These are phyloP conservation scores for Corythornis vintsioides DNA, from an alignment of 2,113 vertebrate genomes.

Conservation along the genomic window DNA sequence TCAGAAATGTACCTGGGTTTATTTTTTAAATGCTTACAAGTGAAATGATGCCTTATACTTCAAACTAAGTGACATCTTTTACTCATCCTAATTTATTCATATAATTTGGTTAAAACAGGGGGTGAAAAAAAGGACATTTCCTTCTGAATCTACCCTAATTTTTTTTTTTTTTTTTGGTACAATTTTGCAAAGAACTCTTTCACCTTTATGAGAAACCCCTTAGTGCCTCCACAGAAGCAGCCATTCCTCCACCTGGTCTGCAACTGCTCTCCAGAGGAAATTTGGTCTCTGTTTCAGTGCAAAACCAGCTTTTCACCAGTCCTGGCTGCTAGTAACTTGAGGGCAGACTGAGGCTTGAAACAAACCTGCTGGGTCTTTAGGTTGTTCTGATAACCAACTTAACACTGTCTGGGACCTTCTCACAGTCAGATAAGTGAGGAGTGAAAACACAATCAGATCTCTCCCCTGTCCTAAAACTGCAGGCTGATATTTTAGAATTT, in stretches of 20 bases:
- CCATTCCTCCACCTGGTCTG: not conserved
- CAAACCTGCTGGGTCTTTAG: not conserved
- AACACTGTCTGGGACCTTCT: not conserved
- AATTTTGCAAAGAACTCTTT: not conserved
- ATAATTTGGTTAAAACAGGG: not conserved
- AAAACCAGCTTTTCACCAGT: not conserved
- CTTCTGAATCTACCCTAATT: not conserved
- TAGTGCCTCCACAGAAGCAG: not conserved
- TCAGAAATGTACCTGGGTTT: conserved; percentile 5
- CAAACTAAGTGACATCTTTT: conserved; percentile 4
- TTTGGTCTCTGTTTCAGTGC: not conserved
- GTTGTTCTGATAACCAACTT: not conserved
- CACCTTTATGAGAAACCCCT: not conserved
- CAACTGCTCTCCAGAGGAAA: not conserved
- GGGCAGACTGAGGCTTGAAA: not conserved
- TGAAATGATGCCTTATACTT: not conserved
- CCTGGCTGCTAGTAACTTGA: not conserved
- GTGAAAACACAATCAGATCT: not conserved
- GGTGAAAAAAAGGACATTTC: not conserved
- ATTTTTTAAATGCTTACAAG: conserved; percentile 28
- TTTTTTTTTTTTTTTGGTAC: not conserved
- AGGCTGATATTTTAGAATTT: not conserved
- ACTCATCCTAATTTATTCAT: not conserved
- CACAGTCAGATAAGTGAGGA: not conserved
- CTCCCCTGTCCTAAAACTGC: not conserved